phyloP scores from a whole-genome alignment of 2,113 vertebrate genomes.

The Phyllopteryx taeniolatus region DNA sequence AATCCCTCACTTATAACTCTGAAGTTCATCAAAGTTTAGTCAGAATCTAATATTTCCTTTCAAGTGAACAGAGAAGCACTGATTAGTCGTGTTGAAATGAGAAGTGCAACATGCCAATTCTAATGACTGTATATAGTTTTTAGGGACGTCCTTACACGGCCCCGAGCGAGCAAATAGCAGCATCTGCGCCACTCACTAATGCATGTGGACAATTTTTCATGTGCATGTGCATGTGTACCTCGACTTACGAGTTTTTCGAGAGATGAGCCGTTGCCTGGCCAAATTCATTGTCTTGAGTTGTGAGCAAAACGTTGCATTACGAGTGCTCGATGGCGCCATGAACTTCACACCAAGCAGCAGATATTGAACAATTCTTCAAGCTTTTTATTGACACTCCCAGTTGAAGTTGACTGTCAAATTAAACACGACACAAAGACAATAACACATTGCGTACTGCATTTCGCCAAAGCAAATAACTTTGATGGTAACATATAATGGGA shows the following conservation, averaged over 20 bases:
- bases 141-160: slow-evolving; percentile 40
- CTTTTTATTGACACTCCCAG: too few relatives aligned
- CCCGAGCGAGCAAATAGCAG: not conserved
- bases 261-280: not conserved
- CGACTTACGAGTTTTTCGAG: not conserved
- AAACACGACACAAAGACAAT: too few relatives aligned
- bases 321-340: too few relatives aligned
- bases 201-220: not conserved
- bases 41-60: slow-evolving; percentile 79
- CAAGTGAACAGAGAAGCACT: slow-evolving; percentile 74
- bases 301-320: too few relatives aligned
- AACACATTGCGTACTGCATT: too few relatives aligned
- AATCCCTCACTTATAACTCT: slow-evolving; percentile 74
- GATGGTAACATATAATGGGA: too few relatives aligned
- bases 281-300: not conserved
- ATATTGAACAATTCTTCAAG: too few relatives aligned
- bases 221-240: too few relatives aligned
- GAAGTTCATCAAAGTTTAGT: slow-evolving; percentile 79
- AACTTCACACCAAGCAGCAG: too few relatives aligned
- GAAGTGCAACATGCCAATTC: slow-evolving; percentile 65
- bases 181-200: not conserved
- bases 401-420: too few relatives aligned
- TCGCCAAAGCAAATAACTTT: too few relatives aligned
- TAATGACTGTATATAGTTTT: slow-evolving; percentile 61
- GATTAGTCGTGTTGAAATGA: slow-evolving; percentile 73